Conservation (phyloP, 2,113 vertebrate species). For the Patagioenas fasciata region DNA sequence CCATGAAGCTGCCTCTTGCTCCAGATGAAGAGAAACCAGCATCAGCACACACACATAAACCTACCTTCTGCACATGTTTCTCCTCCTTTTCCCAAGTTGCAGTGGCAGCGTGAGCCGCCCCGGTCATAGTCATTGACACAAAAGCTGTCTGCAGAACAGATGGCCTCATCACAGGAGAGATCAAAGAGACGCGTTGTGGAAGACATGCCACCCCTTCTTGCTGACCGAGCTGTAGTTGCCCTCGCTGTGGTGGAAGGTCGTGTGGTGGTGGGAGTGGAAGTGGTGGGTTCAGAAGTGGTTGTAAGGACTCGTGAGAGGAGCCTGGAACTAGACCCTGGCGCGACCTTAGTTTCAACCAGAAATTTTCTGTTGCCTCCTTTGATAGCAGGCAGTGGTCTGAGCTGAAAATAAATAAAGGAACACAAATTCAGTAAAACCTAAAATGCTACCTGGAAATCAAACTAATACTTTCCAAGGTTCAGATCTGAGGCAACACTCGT, state of each 20-base stretch:
- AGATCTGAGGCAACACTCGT: neutral
- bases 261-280: neutral
- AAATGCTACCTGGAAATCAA: neutral
- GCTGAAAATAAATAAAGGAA: slow-evolving; percentile 66
- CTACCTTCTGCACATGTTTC: slow-evolving; percentile 85
- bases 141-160: slow-evolving; percentile 90
- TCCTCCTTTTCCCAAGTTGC: slow-evolving; percentile 88
- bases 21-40: neutral
- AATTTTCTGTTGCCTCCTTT: slow-evolving; percentile 78
- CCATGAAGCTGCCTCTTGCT: neutral
- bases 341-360: slow-evolving; percentile 77
- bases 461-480: neutral
- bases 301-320: slow-evolving; percentile 48
- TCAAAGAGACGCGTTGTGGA: slow-evolving; percentile 73
- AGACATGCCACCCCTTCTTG: slow-evolving; percentile 9
- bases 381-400: slow-evolving; percentile 82
- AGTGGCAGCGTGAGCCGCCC: slow-evolving; percentile 90
- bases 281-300: slow-evolving; percentile 34
- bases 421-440: neutral
- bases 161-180: slow-evolving; percentile 83
- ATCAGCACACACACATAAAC: neutral
- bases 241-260: neutral
- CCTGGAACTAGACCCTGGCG: slow-evolving; percentile 67
- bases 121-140: slow-evolving; percentile 86
- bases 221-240: neutral